A percentile compares a stretch with the other conserved stretches of the same genome.
Evolutionary conservation across 2,113 vertebrate genomes (phyloP).

Genomic region (Hippocampus mohnikei): DNA sequence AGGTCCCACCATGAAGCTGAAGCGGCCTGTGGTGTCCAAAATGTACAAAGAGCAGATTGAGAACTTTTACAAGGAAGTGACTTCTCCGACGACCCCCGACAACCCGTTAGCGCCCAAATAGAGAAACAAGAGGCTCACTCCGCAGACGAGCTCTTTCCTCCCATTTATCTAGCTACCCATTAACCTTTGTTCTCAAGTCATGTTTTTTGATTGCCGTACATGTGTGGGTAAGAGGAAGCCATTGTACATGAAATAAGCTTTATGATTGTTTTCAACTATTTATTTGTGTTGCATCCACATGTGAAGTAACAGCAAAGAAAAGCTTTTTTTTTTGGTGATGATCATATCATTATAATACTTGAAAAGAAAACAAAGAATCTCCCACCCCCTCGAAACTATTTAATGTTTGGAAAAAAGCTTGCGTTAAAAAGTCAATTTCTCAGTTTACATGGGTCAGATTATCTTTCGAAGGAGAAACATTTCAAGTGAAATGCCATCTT

Average conservation of each 20-base stretch:
- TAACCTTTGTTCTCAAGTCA: background rate
- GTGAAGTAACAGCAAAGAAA: slow-evolving; percentile 40
- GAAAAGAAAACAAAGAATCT: slow-evolving; percentile 18
- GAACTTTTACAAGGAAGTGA: slow-evolving; percentile 75
- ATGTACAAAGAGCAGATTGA: slow-evolving; percentile 82
- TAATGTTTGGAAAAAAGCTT: background rate
- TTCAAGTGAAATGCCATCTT: slow-evolving; percentile 4
- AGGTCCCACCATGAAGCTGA: slow-evolving; percentile 92
- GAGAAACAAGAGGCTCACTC: background rate
- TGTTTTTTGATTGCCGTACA: slow-evolving; percentile 24
- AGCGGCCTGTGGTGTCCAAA: slow-evolving; percentile 72
- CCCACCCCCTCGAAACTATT: slow-evolving; percentile 2
- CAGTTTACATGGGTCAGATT: slow-evolving; percentile 30
- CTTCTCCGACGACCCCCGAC: slow-evolving; percentile 47
- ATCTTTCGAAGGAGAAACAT: slow-evolving; percentile 13
- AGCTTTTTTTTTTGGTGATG: slow-evolving; percentile 4
- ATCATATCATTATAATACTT: slow-evolving; percentile 32
- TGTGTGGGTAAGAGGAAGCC: slow-evolving; percentile 33
- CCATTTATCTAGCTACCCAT: background rate
- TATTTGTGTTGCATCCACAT: slow-evolving; percentile 39
- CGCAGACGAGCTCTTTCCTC: slow-evolving; percentile 7
- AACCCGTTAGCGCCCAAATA: slow-evolving; percentile 59
- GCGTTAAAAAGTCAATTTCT: slow-evolving; percentile 14
- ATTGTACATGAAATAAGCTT: slow-evolving; percentile 38
- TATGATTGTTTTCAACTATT: slow-evolving; percentile 43